Conservation (phyloP, 2,888 invertebrate genomes). For the Lutraria lutraria region DNA sequence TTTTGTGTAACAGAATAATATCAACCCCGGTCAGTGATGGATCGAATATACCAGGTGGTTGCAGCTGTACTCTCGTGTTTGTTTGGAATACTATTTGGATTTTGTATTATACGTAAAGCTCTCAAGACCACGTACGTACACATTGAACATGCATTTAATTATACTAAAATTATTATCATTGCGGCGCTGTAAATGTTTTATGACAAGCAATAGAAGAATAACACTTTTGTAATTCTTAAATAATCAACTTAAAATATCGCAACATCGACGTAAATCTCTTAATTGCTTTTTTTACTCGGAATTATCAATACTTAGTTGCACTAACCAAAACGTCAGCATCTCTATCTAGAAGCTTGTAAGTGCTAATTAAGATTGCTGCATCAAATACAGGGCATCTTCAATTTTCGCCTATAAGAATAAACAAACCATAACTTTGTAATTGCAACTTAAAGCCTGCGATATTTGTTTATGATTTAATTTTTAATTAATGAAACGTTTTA, state of each 20-base stretch:
- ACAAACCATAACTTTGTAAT: too few relatives aligned
- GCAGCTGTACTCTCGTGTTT: neutral
- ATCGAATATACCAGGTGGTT: neutral
- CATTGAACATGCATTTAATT: neutral
- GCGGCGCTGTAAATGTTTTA: too few relatives aligned
- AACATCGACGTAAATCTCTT: too few relatives aligned
- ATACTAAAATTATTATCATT: neutral
- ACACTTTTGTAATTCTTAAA: neutral
- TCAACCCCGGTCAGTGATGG: neutral
- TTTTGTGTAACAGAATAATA: too few relatives aligned
- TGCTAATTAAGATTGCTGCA: too few relatives aligned
- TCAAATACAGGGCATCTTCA: too few relatives aligned
- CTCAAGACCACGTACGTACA: neutral
- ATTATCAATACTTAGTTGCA: neutral
- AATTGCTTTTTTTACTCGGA: neutral
- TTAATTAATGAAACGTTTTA: too few relatives aligned
- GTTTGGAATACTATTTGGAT: neutral
- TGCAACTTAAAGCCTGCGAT: too few relatives aligned
- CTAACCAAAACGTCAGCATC: neutral
- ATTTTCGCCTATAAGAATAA: too few relatives aligned
- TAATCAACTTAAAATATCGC: too few relatives aligned
- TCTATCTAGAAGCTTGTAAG: too few relatives aligned
- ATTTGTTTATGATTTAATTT: too few relatives aligned
- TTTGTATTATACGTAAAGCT: neutral
- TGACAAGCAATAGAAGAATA: neutral